A percentile compares a stretch with the other conserved stretches of the same genome.
These are phyloP conservation scores for Harmothoe impar DNA, from an alignment of 2,888 invertebrate species.

Conservation along the genomic window DNA sequence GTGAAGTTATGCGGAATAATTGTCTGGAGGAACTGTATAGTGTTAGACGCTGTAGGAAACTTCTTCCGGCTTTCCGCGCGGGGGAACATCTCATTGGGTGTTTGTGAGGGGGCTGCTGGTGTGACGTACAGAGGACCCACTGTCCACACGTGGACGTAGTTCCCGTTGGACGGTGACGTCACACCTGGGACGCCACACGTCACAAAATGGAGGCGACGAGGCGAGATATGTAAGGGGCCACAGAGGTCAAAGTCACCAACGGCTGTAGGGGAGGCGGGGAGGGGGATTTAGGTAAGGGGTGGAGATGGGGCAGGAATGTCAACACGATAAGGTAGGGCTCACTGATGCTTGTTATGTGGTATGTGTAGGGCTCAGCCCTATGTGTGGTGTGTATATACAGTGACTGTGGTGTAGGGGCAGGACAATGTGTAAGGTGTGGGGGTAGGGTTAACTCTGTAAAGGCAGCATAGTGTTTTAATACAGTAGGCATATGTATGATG, in stretches of 20 bases:
- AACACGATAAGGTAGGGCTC: not conserved
- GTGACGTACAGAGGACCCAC: not conserved
- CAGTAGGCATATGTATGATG: too few relatives aligned
- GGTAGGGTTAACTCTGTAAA: too few relatives aligned
- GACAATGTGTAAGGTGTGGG: too few relatives aligned
- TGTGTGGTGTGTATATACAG: not conserved
- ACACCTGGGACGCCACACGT: not conserved
- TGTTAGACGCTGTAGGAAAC: not conserved
- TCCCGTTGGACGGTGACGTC: constrained; percentile 22
- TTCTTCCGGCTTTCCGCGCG: not conserved
- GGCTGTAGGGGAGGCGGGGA: not conserved
- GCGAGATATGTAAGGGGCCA: constrained; percentile 1
- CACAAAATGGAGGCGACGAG: constrained; percentile 2
- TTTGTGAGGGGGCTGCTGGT: not conserved
- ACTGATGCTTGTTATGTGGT: not conserved
- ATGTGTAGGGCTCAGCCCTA: too few relatives aligned
- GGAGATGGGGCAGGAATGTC: not conserved
- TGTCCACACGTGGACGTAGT: not conserved
- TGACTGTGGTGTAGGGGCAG: not conserved
- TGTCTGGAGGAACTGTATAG: not conserved
- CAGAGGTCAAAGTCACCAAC: constrained; percentile 11
- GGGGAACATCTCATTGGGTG: not conserved
- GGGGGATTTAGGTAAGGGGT: too few relatives aligned
- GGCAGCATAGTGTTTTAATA: too few relatives aligned
- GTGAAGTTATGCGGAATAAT: constrained; percentile 24